Percentiles rank a stretch among this genome's conserved stretches.
phyloP scores from a whole-genome alignment of 2,113 vertebrate species.

The Myodes glareolus region DNA sequence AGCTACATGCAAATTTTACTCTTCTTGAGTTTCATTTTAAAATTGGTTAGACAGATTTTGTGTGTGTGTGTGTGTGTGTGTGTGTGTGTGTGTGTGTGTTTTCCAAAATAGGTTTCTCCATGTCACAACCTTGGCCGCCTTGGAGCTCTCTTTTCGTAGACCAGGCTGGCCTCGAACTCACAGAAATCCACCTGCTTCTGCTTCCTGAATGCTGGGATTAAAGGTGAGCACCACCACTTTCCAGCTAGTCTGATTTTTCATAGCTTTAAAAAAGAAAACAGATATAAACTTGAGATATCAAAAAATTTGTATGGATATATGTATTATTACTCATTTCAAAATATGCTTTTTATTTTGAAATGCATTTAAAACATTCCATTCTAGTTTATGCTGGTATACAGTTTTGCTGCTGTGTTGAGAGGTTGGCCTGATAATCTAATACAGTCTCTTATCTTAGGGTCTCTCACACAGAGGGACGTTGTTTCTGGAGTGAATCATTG shows the following conservation, averaged over 20 bases:
- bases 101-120: no score
- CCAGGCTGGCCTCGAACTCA: no score
- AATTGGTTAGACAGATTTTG: neutral
- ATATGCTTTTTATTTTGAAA: neutral
- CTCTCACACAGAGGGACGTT: neutral
- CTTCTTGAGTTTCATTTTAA: neutral
- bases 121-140: no score
- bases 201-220: no score
- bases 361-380: neutral
- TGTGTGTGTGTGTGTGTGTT: no score
- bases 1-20: neutral
- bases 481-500: neutral
- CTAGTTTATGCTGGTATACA: neutral
- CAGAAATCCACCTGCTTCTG: no score
- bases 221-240: no score
- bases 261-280: neutral
- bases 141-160: no score
- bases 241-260: neutral
- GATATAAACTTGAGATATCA: neutral
- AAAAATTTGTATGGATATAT: neutral
- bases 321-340: neutral
- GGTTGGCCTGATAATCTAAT: accelerated
- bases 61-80: no score
- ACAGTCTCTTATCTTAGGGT: neutral
- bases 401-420: neutral